Evolutionary conservation across 2,797 vertebrate genomes (phyloP).

Genomic region (Rallus crepitans): DNA sequence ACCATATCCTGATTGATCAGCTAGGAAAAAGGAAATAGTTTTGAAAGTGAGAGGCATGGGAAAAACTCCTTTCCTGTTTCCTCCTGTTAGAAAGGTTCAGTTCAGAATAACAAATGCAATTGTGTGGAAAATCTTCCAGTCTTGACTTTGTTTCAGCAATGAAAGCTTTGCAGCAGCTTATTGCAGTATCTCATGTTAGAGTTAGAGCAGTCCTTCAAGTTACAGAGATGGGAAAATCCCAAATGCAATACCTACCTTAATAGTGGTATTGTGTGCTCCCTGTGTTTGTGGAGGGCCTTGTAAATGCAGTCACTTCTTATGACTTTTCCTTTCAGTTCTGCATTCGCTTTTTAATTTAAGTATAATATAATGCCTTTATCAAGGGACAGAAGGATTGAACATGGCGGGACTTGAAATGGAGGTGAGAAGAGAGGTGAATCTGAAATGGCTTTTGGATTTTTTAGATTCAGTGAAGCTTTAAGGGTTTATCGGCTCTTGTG

Average conservation of each 20-base stretch:
- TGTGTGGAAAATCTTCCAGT: background rate
- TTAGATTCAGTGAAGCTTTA: background rate
- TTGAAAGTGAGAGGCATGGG: background rate
- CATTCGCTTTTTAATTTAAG: background rate
- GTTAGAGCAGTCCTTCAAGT: background rate
- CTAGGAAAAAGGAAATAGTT: background rate
- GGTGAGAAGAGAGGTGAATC: background rate
- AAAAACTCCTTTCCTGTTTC: background rate
- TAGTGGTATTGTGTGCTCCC: background rate
- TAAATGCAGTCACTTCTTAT: background rate
- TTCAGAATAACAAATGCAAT: background rate
- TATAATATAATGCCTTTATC: background rate
- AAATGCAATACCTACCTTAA: fast-evolving
- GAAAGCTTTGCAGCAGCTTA: background rate
- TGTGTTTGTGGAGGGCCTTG: background rate
- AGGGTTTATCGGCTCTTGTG: background rate
- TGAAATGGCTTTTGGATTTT: background rate
- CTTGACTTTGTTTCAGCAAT: background rate
- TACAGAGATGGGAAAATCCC: fast-evolving
- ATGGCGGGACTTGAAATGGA: background rate
- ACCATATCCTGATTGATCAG: background rate
- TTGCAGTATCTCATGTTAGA: background rate
- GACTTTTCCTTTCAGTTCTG: background rate
- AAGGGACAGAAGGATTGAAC: background rate
- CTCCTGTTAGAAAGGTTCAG: background rate